Percentiles rank a stretch among this genome's conserved stretches.
Conservation (phyloP, 2,888 invertebrate genomes). For the Glyphotaelius pellucidus region DNA sequence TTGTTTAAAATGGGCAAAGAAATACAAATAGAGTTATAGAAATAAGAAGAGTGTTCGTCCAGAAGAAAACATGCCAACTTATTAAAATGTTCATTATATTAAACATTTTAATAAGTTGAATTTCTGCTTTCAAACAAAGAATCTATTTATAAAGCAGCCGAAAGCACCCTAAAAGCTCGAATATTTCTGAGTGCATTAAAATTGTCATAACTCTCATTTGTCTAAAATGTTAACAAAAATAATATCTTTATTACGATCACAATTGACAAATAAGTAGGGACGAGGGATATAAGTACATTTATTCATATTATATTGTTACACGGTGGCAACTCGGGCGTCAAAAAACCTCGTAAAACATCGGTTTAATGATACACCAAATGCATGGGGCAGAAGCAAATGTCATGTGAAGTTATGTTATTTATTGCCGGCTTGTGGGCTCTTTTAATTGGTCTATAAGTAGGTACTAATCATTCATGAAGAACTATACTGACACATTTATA, state of each 20-base stretch:
- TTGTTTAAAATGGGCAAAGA: too few relatives aligned
- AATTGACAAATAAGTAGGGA: not conserved
- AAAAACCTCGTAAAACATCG: constrained; percentile 39
- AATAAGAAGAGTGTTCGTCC: too few relatives aligned
- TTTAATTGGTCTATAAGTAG: not conserved
- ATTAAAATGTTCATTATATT: too few relatives aligned
- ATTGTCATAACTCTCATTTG: not conserved
- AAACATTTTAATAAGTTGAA: too few relatives aligned
- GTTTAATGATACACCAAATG: constrained; percentile 34
- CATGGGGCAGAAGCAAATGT: constrained; percentile 24
- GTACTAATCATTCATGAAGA: not conserved
- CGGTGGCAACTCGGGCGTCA: constrained; percentile 5
- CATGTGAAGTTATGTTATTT: constrained; percentile 32
- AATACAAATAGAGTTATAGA: too few relatives aligned
- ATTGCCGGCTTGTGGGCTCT: not conserved
- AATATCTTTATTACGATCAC: not conserved
- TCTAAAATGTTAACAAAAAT: not conserved
- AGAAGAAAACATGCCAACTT: too few relatives aligned
- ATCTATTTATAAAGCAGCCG: not conserved
- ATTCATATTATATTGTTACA: not conserved
- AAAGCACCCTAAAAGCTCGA: not conserved
- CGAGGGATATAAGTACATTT: not conserved
- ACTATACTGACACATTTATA: not conserved
- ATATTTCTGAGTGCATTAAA: not conserved
- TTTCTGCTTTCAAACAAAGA: not conserved